Evolutionary conservation across 2,113 vertebrate genomes (phyloP).

Genomic region (Oxyruncus cristatus): DNA sequence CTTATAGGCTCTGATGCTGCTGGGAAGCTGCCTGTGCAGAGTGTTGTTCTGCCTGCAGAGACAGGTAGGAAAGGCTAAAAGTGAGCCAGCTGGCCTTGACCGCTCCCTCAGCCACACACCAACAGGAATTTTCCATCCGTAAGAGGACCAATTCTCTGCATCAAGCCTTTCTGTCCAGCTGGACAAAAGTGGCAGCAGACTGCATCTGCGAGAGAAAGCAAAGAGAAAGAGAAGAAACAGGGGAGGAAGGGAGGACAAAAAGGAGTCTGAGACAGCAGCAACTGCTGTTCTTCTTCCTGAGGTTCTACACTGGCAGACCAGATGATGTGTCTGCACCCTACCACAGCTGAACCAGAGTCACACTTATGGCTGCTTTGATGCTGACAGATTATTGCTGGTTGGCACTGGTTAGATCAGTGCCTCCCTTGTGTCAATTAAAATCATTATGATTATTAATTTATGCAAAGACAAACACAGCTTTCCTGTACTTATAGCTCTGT

Average conservation of each 20-base stretch:
- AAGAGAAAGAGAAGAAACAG: neutral
- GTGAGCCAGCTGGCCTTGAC: neutral
- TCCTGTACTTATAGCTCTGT: neutral
- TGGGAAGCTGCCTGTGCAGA: fast-evolving
- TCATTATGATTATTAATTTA: neutral
- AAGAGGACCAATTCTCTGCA: neutral
- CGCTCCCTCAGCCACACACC: neutral
- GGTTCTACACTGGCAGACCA: neutral
- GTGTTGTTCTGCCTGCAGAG: neutral
- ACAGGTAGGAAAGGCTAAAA: neutral
- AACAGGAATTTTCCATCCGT: neutral
- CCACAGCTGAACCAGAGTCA: neutral
- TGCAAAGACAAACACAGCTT: neutral
- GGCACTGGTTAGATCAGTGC: neutral
- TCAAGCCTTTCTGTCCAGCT: neutral
- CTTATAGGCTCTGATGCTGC: neutral
- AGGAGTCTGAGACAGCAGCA: neutral
- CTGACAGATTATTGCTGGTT: neutral
- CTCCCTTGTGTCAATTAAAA: neutral
- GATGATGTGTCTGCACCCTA: fast-evolving
- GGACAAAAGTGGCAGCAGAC: fast-evolving
- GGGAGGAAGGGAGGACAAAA: neutral
- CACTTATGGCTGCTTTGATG: neutral
- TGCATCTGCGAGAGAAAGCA: neutral
- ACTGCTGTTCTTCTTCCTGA: neutral